Evolutionary conservation across 2,113 vertebrate genomes (phyloP).

Genomic region (Numida meleagris): DNA sequence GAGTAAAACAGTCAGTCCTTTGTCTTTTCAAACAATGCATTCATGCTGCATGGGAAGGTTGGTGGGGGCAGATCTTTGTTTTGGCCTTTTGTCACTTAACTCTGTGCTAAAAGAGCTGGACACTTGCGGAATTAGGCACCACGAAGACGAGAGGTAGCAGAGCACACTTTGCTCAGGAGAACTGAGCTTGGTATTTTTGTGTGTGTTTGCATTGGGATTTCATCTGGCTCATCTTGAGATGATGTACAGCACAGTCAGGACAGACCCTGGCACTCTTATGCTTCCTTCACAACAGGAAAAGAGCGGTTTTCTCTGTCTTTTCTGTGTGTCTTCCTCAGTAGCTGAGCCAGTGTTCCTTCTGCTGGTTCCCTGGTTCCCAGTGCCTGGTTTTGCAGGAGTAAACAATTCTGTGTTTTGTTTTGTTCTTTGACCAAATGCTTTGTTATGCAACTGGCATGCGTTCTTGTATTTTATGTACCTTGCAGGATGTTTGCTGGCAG

Average conservation of each 20-base stretch:
- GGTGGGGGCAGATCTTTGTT: background rate
- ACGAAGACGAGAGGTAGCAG: background rate
- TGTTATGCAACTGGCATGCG: background rate
- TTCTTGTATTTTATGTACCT: background rate
- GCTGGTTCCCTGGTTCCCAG: background rate
- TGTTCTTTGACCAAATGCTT: background rate
- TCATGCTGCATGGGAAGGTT: fast-evolving
- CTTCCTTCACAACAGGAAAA: background rate
- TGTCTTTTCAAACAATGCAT: background rate
- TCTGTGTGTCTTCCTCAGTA: background rate
- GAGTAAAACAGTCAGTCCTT: background rate
- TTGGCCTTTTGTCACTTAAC: background rate
- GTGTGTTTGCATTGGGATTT: background rate
- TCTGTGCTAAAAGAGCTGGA: background rate
- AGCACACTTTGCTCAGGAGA: background rate
- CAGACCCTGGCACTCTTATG: background rate
- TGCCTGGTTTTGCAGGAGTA: background rate
- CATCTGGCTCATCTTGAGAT: background rate
- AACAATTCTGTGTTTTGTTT: background rate
- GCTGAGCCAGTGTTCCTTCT: background rate
- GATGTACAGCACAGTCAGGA: background rate
- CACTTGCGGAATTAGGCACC: background rate
- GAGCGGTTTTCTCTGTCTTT: background rate
- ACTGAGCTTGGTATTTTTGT: background rate
- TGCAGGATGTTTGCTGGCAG: background rate